Base-by-base conservation (phyloP, 2,888 invertebrate genomes). In the Lasioglossum morio region DNA sequence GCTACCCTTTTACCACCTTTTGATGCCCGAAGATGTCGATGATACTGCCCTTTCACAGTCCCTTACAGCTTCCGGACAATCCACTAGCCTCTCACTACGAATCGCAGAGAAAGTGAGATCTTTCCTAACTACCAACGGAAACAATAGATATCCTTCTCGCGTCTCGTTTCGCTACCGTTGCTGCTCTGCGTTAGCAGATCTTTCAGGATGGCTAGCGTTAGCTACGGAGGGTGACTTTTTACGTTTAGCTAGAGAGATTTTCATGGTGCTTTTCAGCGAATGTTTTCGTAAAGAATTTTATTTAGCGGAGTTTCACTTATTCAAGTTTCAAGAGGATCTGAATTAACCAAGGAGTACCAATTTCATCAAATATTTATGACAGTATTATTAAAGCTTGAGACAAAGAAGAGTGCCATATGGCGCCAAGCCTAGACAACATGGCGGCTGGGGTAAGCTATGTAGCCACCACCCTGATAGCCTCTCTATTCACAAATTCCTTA, bases 1-100 rank as follows among this genome's bases (percentile, higher is more conserved):
- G n/a, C 73, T 70, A 10, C 37, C 27, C 40, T 27, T 34, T 81
- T 78, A 19, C 48, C 23, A 57, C 66, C 63, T 40, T 77, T 75
- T 69, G n/a, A 76, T 10, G 70, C 43, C 53, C 2, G 14, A 57
- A 66, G n/a, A 79, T n/a, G 40, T 70, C 37, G 37, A 37, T 40
- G 40, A 37, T 40, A 37, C 37, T 40, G 23, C 40, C 5, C n/a
- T 40, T 40, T 70, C 70, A 30, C 34, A 4, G 34, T 69, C 37
- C 69, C 69, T 69, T 37, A 37, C 69, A 69, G 69, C 23, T 23
- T 37, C 23, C 69, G 69, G 10, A 19, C 69, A 10, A 23, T 23
- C 23, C 23, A 23, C 34, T 23, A 16, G 34, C 57, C n/a, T 4
- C 1, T n/a, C n/a, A 4, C n/a, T n/a, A 1, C 10, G 12, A 69